phyloP scores from a whole-genome alignment of 2,113 vertebrate species.

The Clarias gariepinus region DNA sequence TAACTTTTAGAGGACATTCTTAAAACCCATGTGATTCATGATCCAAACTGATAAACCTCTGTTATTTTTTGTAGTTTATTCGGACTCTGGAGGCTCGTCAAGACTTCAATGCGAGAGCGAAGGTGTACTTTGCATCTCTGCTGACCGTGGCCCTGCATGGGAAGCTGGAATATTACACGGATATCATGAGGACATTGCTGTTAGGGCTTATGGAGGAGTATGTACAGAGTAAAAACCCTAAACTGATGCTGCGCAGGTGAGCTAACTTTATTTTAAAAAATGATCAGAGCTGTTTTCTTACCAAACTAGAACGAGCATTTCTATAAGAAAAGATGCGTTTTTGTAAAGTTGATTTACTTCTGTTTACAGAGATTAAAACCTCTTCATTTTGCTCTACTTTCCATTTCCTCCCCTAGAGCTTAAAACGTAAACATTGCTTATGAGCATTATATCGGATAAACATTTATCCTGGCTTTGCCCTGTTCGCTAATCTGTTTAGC shows the following conservation, averaged over 20 bases:
- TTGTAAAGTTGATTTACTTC: not conserved
- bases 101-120: slow-evolving; percentile 90
- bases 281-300: not conserved
- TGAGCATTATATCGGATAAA: slow-evolving; percentile 9
- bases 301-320: not conserved
- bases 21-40: not conserved
- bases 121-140: slow-evolving; percentile 92
- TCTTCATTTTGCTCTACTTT: not conserved
- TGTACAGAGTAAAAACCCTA: slow-evolving; percentile 91
- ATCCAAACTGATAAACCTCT: not conserved
- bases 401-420: not conserved
- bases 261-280: not conserved
- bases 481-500: slow-evolving; percentile 23
- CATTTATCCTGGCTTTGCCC: slow-evolving; percentile 17
- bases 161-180: slow-evolving; percentile 95
- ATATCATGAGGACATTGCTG: slow-evolving; percentile 94
- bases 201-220: slow-evolving; percentile 95
- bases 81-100: slow-evolving; percentile 77
- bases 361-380: not conserved
- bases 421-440: not conserved
- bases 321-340: not conserved
- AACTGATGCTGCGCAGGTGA: slow-evolving; percentile 95
- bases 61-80: slow-evolving; percentile 59
- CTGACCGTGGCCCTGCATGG: slow-evolving; percentile 95
- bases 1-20: not conserved